Evolutionary conservation across 2,888 invertebrate genomes (phyloP).

Genomic region (Cheilosia urbana): DNA sequence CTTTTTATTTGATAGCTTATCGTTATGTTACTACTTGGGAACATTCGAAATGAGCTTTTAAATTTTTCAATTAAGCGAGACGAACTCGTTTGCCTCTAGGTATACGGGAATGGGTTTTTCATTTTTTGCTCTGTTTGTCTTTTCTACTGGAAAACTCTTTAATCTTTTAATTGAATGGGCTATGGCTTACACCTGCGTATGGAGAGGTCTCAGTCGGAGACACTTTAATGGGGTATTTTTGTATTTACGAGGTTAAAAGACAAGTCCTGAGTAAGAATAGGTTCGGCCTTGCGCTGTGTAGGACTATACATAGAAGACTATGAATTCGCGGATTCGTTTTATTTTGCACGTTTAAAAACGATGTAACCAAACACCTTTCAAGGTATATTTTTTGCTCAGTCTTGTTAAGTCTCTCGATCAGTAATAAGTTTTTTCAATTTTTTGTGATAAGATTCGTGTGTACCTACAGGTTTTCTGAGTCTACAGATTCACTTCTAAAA

Average conservation of each 20-base stretch:
- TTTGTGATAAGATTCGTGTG: no score
- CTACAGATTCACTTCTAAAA: no score
- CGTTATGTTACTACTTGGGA: slow-evolving; percentile 56
- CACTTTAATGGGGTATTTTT: not conserved
- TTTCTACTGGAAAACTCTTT: not conserved
- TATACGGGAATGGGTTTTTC: not conserved
- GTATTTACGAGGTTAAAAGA: not conserved
- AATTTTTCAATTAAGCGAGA: slow-evolving; percentile 59
- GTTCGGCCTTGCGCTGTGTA: no score
- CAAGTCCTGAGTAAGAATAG: not conserved
- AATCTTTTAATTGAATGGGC: slow-evolving; percentile 1
- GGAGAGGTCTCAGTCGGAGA: not conserved
- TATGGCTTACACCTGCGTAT: not conserved
- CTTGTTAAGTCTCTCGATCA: no score
- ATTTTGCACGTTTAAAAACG: no score
- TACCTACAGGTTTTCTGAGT: no score
- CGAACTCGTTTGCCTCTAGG: slow-evolving; percentile 28
- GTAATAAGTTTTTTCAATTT: no score
- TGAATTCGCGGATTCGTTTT: no score
- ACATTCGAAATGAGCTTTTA: slow-evolving; percentile 62
- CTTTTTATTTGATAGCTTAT: slow-evolving; percentile 70
- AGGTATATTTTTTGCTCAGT: no score
- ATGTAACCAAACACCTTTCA: no score
- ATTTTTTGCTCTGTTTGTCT: not conserved
- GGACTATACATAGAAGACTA: no score